phyloP scores from a whole-genome alignment of 35 echinoderm and acorn worm species.

The Apostichopus japonicus region DNA sequence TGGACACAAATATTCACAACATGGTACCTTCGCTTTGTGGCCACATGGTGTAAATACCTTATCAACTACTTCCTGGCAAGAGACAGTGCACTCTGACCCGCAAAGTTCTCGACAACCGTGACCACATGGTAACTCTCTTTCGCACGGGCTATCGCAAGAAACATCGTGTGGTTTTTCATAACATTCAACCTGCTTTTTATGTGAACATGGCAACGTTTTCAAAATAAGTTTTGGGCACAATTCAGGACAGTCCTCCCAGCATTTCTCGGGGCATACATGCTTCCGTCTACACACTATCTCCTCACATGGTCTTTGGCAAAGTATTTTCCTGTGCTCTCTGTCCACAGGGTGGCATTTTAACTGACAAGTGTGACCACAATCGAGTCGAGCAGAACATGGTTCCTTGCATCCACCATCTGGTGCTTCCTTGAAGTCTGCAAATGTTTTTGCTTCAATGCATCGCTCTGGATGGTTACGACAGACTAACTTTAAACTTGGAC shows the following conservation, averaged over 20 bases:
- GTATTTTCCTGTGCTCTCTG: background rate
- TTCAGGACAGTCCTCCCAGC: background rate
- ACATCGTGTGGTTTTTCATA: background rate
- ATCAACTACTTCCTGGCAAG: background rate
- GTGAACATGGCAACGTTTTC: constrained; percentile 17
- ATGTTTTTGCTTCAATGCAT: constrained; percentile 24
- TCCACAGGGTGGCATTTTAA: constrained; percentile 66
- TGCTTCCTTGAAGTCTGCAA: constrained; percentile 53
- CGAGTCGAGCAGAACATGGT: constrained; percentile 65
- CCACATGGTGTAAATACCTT: constrained; percentile 56
- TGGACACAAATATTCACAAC: constrained; percentile 15
- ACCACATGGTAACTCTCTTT: constrained; percentile 54
- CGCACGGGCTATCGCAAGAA: constrained; percentile 44
- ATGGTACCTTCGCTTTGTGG: constrained; percentile 32
- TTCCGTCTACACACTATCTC: background rate
- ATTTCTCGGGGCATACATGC: constrained; percentile 15
- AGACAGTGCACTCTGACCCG: background rate
- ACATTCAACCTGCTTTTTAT: constrained; percentile 12
- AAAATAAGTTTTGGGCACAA: background rate
- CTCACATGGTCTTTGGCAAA: constrained; percentile 36
- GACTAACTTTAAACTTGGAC: constrained; percentile 44
- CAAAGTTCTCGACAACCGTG: constrained; percentile 56
- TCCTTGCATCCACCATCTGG: constrained; percentile 61
- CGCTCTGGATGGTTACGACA: constrained; percentile 67
- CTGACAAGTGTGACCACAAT: constrained; percentile 78